These are phyloP conservation scores for Bucco capensis DNA, from an alignment of 2,113 vertebrate species.

Conservation along the genomic window DNA sequence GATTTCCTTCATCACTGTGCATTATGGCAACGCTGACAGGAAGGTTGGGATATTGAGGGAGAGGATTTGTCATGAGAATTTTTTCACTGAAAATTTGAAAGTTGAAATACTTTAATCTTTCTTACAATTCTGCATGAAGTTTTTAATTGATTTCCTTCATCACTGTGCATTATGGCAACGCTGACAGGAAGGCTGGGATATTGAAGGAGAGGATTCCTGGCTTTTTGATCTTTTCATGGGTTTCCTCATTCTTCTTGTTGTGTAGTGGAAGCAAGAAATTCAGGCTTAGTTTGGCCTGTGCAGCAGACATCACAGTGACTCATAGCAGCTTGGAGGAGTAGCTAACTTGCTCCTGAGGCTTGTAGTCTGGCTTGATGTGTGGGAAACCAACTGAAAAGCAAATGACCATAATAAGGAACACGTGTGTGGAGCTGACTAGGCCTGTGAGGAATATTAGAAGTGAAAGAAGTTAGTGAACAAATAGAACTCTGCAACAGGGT, in stretches of 20 bases:
- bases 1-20: background rate
- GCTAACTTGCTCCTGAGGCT: conserved; percentile 21
- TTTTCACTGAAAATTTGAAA: background rate
- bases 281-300: conserved; percentile 37
- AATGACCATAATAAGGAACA: conserved; percentile 28
- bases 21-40: background rate
- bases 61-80: background rate
- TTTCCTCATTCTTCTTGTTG: conserved; percentile 8
- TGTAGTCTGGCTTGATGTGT: conserved; percentile 15
- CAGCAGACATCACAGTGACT: conserved; percentile 50
- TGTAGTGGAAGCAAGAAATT: conserved; percentile 61
- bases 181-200: background rate
- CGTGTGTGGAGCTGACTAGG: background rate
- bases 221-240: conserved; percentile 39
- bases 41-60: background rate
- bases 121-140: background rate
- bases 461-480: background rate
- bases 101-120: background rate
- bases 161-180: background rate
- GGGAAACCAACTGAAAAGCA: conserved; percentile 39
- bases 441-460: background rate
- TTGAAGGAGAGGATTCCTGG: background rate
- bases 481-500: background rate
- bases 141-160: background rate
- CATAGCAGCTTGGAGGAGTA: conserved; percentile 28